These are phyloP conservation scores for Bujurquina vittata DNA, from an alignment of 2,113 vertebrate genomes.

Conservation along the genomic window DNA sequence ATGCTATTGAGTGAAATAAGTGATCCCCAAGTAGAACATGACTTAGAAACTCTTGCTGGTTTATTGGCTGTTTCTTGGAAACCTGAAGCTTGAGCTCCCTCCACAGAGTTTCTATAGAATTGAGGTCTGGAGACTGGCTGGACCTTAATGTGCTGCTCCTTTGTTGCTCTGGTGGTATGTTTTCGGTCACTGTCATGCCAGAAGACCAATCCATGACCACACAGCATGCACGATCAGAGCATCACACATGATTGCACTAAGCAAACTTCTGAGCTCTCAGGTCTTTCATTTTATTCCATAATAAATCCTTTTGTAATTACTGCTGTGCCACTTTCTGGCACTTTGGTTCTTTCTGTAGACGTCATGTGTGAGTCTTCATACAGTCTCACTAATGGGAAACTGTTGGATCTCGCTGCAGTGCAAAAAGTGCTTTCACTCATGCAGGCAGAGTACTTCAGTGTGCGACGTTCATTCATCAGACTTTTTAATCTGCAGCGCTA, in stretches of 20 bases:
- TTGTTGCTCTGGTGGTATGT: too few relatives aligned
- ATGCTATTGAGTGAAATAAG: too few relatives aligned
- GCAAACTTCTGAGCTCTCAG: neutral
- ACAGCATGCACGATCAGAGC: neutral
- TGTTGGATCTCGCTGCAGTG: constrained; percentile 38
- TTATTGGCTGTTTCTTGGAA: too few relatives aligned
- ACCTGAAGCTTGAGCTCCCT: too few relatives aligned
- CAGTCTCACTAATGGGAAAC: constrained; percentile 37
- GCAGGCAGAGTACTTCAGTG: neutral
- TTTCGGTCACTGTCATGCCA: too few relatives aligned
- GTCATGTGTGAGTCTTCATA: constrained; percentile 46
- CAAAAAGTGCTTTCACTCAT: constrained; percentile 19
- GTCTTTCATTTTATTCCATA: neutral
- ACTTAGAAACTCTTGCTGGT: too few relatives aligned
- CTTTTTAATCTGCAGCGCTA: constrained; percentile 2
- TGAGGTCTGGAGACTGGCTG: too few relatives aligned
- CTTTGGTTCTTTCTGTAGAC: constrained; percentile 6
- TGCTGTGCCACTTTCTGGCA: constrained; percentile 5
- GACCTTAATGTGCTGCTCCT: too few relatives aligned
- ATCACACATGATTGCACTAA: neutral
- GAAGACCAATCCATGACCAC: too few relatives aligned
- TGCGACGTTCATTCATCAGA: constrained; percentile 21
- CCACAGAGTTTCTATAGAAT: too few relatives aligned
- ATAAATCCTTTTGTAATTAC: constrained; percentile 25
- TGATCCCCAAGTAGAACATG: too few relatives aligned